Evolutionary conservation across 1,140 invertebrate genomes (phyloP).

Genomic region (Calosoma granatense): DNA sequence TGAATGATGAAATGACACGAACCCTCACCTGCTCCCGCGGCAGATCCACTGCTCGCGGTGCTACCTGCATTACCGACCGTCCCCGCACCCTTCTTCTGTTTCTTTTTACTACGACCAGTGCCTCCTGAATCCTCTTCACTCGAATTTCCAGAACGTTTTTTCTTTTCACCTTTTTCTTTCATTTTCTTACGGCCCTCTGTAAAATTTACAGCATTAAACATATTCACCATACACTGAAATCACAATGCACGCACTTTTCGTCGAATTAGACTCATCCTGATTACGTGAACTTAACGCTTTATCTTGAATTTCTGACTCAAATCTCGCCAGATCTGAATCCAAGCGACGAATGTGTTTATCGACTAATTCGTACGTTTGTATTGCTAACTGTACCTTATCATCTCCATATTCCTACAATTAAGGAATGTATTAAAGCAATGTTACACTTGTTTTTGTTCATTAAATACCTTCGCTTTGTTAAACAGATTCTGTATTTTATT

Average conservation of each 20-base stretch:
- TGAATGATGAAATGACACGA: slow-evolving; percentile 22
- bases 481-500: slow-evolving; percentile 78
- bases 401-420: slow-evolving; percentile 73
- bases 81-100: slow-evolving; percentile 55
- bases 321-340: slow-evolving; percentile 90
- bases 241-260: slow-evolving; percentile 35
- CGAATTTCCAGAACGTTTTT: slow-evolving; percentile 47
- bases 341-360: slow-evolving; percentile 94
- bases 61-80: slow-evolving; percentile 22
- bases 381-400: slow-evolving; percentile 94
- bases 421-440: no score
- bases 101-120: slow-evolving; percentile 47
- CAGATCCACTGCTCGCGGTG: slow-evolving; percentile 22
- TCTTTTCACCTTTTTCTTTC: slow-evolving; percentile 47
- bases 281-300: slow-evolving; percentile 67
- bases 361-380: slow-evolving; percentile 97
- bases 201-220: slow-evolving; percentile 17
- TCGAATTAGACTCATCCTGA: slow-evolving; percentile 44
- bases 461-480: slow-evolving; percentile 65
- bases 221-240: slow-evolving; percentile 4
- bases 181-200: slow-evolving; percentile 47
- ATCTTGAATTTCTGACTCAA: slow-evolving; percentile 94
- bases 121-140: slow-evolving; percentile 52
- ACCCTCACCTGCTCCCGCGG: slow-evolving; percentile 30
- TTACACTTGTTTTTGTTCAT: slow-evolving; percentile 1